These are phyloP conservation scores for Cathartes aura DNA, from an alignment of 2,113 vertebrate species.

Conservation along the genomic window DNA sequence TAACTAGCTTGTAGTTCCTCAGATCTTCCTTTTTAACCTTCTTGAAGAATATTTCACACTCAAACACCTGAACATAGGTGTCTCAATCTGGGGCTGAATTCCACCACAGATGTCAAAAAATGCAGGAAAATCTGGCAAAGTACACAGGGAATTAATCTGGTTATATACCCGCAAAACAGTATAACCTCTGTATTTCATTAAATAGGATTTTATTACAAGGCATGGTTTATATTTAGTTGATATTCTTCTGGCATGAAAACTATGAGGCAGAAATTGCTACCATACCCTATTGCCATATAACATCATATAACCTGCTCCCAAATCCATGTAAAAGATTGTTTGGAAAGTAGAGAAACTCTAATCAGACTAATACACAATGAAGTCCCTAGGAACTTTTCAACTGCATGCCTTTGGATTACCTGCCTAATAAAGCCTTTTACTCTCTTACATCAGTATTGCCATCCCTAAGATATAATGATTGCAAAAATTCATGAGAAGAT, in stretches of 20 bases:
- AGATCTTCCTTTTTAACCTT: not conserved
- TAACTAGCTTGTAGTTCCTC: not conserved
- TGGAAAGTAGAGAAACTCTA: not conserved
- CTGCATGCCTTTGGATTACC: not conserved
- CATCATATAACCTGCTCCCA: not conserved
- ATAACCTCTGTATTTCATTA: constrained; percentile 14
- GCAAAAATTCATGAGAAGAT: not conserved
- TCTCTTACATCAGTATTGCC: not conserved
- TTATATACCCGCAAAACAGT: not conserved
- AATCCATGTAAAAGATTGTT: not conserved
- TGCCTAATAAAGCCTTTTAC: not conserved
- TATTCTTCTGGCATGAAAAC: not conserved
- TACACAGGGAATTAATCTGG: not conserved
- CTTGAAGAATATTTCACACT: not conserved
- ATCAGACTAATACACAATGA: not conserved
- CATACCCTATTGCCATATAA: not conserved
- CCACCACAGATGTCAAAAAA: not conserved
- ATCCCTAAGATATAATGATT: not conserved
- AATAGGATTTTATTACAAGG: not conserved
- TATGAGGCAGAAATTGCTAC: constrained; percentile 16
- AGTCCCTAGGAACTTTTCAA: not conserved
- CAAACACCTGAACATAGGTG: not conserved
- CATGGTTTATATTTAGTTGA: not conserved
- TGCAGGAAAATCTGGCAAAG: not conserved
- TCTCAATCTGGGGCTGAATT: not conserved